These are phyloP conservation scores for Pogonophryne albipinna DNA, from an alignment of 2,797 vertebrate species.

Conservation along the genomic window DNA sequence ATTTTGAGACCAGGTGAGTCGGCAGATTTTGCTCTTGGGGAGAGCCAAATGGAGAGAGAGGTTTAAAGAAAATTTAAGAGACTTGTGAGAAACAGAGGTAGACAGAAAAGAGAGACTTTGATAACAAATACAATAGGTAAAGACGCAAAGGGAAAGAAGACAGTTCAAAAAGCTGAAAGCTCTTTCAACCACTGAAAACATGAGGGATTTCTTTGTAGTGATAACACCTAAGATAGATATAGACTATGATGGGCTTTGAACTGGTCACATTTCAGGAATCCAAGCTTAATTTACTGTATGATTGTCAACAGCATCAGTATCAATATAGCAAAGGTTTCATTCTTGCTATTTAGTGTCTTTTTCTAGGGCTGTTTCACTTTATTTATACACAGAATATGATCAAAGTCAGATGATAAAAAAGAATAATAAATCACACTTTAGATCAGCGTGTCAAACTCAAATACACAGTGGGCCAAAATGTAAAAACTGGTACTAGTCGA, in stretches of 20 bases:
- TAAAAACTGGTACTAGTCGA: too few relatives aligned
- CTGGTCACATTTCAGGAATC: conserved; percentile 51
- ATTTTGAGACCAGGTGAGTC: conserved; percentile 71
- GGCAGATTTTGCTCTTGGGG: conserved; percentile 66
- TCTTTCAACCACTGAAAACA: conserved; percentile 64
- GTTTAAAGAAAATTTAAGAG: conserved; percentile 44
- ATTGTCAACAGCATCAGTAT: conserved; percentile 19
- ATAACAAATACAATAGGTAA: conserved; percentile 33
- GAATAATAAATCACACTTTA: too few relatives aligned
- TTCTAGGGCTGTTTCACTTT: not conserved
- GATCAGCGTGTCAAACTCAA: too few relatives aligned
- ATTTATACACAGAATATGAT: too few relatives aligned
- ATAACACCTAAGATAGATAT: conserved; percentile 64
- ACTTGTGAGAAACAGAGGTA: not conserved
- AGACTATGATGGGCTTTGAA: conserved; percentile 39
- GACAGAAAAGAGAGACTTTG: conserved; percentile 8
- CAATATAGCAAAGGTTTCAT: conserved; percentile 3
- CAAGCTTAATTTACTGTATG: conserved; percentile 33
- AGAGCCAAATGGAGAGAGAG: conserved; percentile 59
- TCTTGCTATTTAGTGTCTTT: not conserved
- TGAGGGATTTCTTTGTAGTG: conserved; percentile 63
- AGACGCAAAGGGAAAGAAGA: conserved; percentile 37
- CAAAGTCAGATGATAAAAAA: too few relatives aligned
- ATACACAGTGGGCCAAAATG: too few relatives aligned
- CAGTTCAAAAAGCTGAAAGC: conserved; percentile 65